These are phyloP conservation scores for Ailuropoda melanoleuca DNA, from an alignment of 2,113 vertebrate genomes.

Conservation along the genomic window DNA sequence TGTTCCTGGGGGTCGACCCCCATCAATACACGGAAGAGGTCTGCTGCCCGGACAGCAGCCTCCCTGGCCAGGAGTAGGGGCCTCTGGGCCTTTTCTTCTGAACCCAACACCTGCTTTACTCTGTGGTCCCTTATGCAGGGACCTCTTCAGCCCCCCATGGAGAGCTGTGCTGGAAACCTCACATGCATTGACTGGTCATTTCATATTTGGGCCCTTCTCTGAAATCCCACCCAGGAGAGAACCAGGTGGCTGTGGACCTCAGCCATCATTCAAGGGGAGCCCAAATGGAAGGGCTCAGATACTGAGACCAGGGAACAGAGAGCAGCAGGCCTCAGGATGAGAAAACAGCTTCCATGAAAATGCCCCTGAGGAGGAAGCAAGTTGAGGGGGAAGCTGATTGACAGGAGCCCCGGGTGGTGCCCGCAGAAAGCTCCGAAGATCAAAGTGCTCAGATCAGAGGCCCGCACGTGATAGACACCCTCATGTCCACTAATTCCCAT, in stretches of 20 bases:
- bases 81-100: background rate
- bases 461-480: accelerated
- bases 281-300: background rate
- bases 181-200: background rate
- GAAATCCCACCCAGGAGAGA: background rate
- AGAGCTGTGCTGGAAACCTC: background rate
- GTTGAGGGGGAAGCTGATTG: background rate
- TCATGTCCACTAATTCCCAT: background rate
- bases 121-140: background rate
- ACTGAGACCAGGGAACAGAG: background rate
- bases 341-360: background rate
- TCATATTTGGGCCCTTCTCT: background rate
- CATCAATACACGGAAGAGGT: background rate
- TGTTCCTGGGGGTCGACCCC: background rate
- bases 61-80: background rate
- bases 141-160: background rate
- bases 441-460: background rate
- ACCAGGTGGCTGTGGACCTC: background rate
- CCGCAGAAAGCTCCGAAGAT: background rate
- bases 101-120: background rate
- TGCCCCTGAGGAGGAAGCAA: background rate
- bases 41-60: background rate
- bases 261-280: background rate
- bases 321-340: background rate
- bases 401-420: background rate